These are phyloP conservation scores for Hartigia nigra DNA, from an alignment of 2,888 invertebrate genomes.

Conservation along the genomic window DNA sequence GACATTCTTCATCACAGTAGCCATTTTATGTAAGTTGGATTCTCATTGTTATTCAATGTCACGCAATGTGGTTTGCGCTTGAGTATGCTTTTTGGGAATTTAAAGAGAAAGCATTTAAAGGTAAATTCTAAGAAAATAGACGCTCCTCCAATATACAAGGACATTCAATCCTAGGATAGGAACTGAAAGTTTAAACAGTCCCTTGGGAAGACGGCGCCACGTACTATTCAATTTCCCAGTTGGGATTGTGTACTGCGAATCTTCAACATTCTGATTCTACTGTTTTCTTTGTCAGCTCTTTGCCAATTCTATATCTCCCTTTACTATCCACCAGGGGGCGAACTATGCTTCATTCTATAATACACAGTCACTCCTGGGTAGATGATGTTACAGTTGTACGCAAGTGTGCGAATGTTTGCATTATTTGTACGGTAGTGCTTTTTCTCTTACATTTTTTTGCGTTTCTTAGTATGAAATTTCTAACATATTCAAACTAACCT, in stretches of 20 bases:
- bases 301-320: background rate
- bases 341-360: background rate
- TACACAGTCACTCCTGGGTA: background rate
- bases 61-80: background rate
- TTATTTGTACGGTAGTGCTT: background rate
- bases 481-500: conserved; percentile 49
- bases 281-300: background rate
- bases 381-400: background rate
- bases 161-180: background rate
- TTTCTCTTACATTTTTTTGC: background rate
- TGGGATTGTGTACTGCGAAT: background rate
- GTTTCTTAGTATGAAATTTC: background rate
- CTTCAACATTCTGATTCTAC: background rate
- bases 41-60: background rate
- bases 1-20: background rate
- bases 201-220: background rate
- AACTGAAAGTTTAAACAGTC: background rate
- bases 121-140: background rate
- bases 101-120: background rate
- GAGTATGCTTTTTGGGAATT: background rate
- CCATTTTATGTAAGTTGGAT: background rate
- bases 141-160: background rate
- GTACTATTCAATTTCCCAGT: background rate
- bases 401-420: background rate
- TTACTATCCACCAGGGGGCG: background rate